Percentiles rank a stretch among this genome's conserved stretches.
phyloP scores from a whole-genome alignment of 2,113 vertebrate species.

The Crypturellus undulatus region DNA sequence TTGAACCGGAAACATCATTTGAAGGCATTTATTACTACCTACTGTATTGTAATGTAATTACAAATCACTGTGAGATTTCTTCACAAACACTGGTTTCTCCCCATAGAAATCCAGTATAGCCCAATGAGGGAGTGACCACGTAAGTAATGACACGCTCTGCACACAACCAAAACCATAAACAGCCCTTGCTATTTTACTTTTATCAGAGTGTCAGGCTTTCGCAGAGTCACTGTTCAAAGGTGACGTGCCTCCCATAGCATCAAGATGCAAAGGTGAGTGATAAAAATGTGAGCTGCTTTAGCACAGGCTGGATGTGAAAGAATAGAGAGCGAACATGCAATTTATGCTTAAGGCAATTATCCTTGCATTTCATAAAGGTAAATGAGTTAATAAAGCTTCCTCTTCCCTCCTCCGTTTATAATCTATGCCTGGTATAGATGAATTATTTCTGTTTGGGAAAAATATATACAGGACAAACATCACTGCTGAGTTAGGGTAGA shows the following conservation, averaged over 20 bases:
- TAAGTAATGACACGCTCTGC: constrained; percentile 18
- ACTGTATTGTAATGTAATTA: constrained; percentile 70
- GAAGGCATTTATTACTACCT: constrained; percentile 69
- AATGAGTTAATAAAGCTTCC: neutral
- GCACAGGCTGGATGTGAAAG: neutral
- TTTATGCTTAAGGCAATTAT: neutral
- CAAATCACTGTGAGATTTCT: constrained; percentile 34
- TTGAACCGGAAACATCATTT: constrained; percentile 71
- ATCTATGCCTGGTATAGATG: neutral
- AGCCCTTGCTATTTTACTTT: constrained; percentile 30
- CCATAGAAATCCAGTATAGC: constrained; percentile 20
- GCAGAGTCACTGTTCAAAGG: neutral
- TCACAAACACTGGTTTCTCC: constrained; percentile 52
- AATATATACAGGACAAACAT: neutral
- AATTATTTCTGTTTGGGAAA: neutral
- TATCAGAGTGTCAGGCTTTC: neutral
- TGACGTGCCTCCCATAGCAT: neutral
- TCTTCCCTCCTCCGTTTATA: neutral
- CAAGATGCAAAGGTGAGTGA: neutral
- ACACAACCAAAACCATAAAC: neutral
- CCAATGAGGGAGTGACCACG: constrained; percentile 52
- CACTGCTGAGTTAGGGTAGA: constrained; percentile 3
- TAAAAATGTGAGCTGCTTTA: neutral
- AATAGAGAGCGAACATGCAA: neutral
- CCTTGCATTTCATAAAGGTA: neutral